Conservation (phyloP, 2,113 vertebrate species). For the Archocentrus centrarchus region DNA sequence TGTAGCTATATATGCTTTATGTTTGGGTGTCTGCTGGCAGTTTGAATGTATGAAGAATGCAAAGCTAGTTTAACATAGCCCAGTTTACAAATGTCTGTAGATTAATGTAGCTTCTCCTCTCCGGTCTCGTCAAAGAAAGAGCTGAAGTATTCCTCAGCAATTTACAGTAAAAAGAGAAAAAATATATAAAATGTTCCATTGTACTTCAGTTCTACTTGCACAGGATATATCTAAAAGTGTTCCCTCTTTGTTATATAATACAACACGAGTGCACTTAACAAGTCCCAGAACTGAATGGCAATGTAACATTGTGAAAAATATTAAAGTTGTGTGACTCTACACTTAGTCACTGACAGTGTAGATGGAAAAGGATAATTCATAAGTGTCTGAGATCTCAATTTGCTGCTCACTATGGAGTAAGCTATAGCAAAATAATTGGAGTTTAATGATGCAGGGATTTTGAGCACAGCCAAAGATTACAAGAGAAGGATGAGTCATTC, state of each 20-base stretch:
- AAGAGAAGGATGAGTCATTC: constrained; percentile 14
- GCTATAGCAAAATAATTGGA: constrained; percentile 7
- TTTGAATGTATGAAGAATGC: constrained; percentile 1
- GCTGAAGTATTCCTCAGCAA: not conserved
- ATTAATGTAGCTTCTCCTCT: not conserved
- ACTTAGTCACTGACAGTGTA: not conserved
- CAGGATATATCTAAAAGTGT: not conserved
- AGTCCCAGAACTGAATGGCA: not conserved
- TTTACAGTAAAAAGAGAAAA: not conserved
- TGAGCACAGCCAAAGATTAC: not conserved
- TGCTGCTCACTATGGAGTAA: constrained; percentile 3
- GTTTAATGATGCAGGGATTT: constrained; percentile 10
- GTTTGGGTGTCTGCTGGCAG: constrained; percentile 27
- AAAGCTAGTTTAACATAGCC: not conserved
- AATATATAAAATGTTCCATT: not conserved
- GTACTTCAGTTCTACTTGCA: not conserved
- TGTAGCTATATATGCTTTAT: not conserved
- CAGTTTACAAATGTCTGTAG: not conserved
- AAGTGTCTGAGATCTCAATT: not conserved
- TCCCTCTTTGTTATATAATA: not conserved
- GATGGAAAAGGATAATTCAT: constrained; percentile 9
- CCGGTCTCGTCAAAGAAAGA: not conserved
- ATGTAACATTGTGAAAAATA: not conserved
- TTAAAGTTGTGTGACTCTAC: not conserved
- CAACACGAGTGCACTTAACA: not conserved